Evolutionary conservation across 2,888 invertebrate genomes (phyloP).

Genomic region (Notodonta dromedarius): DNA sequence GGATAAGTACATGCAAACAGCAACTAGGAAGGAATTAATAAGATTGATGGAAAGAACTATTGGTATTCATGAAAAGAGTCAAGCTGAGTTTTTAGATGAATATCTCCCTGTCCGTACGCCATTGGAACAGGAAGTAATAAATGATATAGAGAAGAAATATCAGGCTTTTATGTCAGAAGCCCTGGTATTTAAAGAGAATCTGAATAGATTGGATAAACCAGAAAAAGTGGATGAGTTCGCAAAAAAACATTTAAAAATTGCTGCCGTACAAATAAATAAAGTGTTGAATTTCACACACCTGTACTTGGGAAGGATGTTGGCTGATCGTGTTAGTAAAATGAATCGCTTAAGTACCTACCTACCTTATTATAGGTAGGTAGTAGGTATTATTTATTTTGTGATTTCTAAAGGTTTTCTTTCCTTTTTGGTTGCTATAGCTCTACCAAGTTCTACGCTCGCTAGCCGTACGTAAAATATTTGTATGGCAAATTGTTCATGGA

Average conservation of each 20-base stretch:
- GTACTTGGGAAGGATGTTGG: slow-evolving; percentile 52
- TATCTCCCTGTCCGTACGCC: slow-evolving; percentile 48
- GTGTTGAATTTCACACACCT: slow-evolving; percentile 51
- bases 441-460: too few species aligned
- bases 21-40: slow-evolving; percentile 44
- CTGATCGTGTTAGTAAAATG: slow-evolving; percentile 48
- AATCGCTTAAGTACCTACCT: too few species aligned
- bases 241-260: slow-evolving; percentile 45
- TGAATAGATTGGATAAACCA: slow-evolving; percentile 48
- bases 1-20: slow-evolving; percentile 40
- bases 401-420: neutral
- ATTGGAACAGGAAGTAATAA: slow-evolving; percentile 45
- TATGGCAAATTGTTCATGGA: too few species aligned
- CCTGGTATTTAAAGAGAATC: slow-evolving; percentile 29
- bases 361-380: too few species aligned
- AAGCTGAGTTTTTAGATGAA: slow-evolving; percentile 47
- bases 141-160: slow-evolving; percentile 45
- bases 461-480: too few species aligned
- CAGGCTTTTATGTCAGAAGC: slow-evolving; percentile 40
- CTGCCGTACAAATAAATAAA: slow-evolving; percentile 47
- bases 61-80: slow-evolving; percentile 42
- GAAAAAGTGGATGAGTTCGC: slow-evolving; percentile 50
- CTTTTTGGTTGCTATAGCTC: too few species aligned
- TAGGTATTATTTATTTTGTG: too few species aligned
- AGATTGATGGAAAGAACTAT: slow-evolving; percentile 50